phyloP scores from a whole-genome alignment of 2,113 vertebrate species.

The Oncorhynchus nerka region DNA sequence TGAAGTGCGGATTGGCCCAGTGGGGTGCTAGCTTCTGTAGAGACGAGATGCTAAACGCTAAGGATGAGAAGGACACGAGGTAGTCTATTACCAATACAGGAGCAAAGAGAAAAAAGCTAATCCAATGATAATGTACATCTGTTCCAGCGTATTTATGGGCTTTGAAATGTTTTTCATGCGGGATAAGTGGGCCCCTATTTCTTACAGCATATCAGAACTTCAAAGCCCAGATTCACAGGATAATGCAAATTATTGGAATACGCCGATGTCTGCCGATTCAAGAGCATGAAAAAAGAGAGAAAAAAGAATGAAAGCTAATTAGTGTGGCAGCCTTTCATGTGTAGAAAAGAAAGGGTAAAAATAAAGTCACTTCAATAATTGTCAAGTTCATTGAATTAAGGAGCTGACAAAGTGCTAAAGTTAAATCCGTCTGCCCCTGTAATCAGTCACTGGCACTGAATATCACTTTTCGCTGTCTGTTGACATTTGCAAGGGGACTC shows the following conservation, averaged over 20 bases:
- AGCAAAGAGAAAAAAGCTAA: slow-evolving; percentile 85
- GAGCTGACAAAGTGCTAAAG: slow-evolving; percentile 56
- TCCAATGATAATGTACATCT: slow-evolving; percentile 99
- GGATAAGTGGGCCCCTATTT: slow-evolving; percentile 95
- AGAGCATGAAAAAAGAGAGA: slow-evolving; percentile 74
- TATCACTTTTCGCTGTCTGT: slow-evolving; percentile 42
- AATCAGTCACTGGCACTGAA: slow-evolving; percentile 35
- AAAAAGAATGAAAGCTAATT: slow-evolving; percentile 87
- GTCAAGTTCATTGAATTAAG: slow-evolving; percentile 71
- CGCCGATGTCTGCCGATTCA: slow-evolving; percentile 83
- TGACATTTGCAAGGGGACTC: slow-evolving; percentile 28
- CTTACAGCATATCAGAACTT: slow-evolving; percentile 97
- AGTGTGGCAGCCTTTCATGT: slow-evolving; percentile 92
- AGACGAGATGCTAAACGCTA: slow-evolving; percentile 88
- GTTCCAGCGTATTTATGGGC: slow-evolving; percentile 98
- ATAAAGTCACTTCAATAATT: slow-evolving; percentile 70
- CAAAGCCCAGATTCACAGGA: slow-evolving; percentile 94
- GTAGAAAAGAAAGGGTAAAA: slow-evolving; percentile 62
- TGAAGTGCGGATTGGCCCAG: slow-evolving; percentile 95
- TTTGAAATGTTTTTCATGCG: slow-evolving; percentile 94
- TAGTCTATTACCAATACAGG: slow-evolving; percentile 90
- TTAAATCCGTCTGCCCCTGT: slow-evolving; percentile 42
- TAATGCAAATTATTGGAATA: slow-evolving; percentile 99
- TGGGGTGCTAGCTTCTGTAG: slow-evolving; percentile 86
- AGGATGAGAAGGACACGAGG: slow-evolving; percentile 83